Evolutionary conservation across 2,797 vertebrate species (phyloP), one percentile per base, ranked within the genome.

Genomic region (Cyclopterus lumpus): DNA sequence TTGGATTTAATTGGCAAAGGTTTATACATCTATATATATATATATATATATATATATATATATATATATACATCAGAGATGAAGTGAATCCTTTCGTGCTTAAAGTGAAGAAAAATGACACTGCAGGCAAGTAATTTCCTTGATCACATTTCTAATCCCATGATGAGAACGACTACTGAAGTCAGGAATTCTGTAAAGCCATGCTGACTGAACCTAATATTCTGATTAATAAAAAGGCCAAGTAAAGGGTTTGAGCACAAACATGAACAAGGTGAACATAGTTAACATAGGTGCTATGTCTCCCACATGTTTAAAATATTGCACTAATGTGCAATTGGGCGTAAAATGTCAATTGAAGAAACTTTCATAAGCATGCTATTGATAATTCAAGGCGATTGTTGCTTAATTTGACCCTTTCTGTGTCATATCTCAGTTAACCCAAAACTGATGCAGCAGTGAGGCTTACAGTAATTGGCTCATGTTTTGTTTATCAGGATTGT

Each of bases 281-380:
- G 67, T 16, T 48, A 24, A 14, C 42, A 44, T 18, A 67, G 9
- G 36, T 36, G 5, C 59, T 75, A 1, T 83, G 82, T 86, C 81
- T 65, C 82, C 81, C 12, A 73, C 86, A 20, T 51, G 8, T 40
- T 77, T 32, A 32, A 73, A 12, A 73, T 42, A 38, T 49, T 15
- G n/a, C 46, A 79, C 53, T 36, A 71, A 66, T 24, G 1, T 51
- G 14, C 16, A 67, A 44, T 2, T 51, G 7, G 12, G 3, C 18
- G 30, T 55, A 68, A 16, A 74, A 48, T 38, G 30, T n/a, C 22
- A 14, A 36, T 3, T 5, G 10, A 22, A 54, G 26, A 30, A 26
- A 67, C 65, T 22, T 28, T 59, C 74, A 5, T 32, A 28, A 67
- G 8, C 15, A 28, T 64, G 38, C 24, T 51, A 9, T 34, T 38